A percentile compares a stretch with the other conserved stretches of the same genome.
phyloP scores from a whole-genome alignment of 2,888 invertebrate species.

The Ctena decussata region DNA sequence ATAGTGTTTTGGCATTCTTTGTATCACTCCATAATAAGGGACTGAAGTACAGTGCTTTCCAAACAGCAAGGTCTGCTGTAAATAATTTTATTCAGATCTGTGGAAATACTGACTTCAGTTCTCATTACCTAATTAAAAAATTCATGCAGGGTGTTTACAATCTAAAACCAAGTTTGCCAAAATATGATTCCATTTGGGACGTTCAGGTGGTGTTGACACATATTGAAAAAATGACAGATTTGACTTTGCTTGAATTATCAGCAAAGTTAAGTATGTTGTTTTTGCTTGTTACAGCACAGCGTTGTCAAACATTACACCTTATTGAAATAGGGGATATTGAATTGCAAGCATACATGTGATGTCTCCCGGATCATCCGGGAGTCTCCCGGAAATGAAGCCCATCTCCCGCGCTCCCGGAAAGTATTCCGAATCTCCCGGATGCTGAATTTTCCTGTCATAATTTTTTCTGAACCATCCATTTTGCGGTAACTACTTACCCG shows the following conservation, averaged over 20 bases:
- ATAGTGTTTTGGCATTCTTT: slow-evolving; percentile 25
- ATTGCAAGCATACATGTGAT: not conserved
- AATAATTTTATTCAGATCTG: slow-evolving; percentile 14
- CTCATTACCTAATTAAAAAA: slow-evolving; percentile 25
- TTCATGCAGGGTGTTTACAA: slow-evolving; percentile 44
- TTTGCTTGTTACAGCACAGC: slow-evolving; percentile 44
- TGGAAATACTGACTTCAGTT: slow-evolving; percentile 5
- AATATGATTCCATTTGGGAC: slow-evolving; percentile 42
- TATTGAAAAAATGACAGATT: slow-evolving; percentile 2
- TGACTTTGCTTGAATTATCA: slow-evolving; percentile 35
- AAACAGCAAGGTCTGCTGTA: slow-evolving; percentile 30
- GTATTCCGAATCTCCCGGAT: too few relatives aligned
- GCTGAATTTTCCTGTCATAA: too few relatives aligned
- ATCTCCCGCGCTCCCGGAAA: too few relatives aligned
- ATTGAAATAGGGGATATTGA: slow-evolving; percentile 32
- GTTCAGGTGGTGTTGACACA: slow-evolving; percentile 42
- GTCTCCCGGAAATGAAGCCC: too few relatives aligned
- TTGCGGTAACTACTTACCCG: too few relatives aligned
- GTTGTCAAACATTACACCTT: slow-evolving; percentile 49
- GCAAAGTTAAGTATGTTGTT: slow-evolving; percentile 43
- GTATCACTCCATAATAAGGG: not conserved
- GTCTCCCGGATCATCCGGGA: too few relatives aligned
- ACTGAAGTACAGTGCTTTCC: slow-evolving; percentile 26
- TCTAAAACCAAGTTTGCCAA: slow-evolving; percentile 45
- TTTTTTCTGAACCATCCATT: too few relatives aligned